These are phyloP conservation scores for Ammospiza caudacuta DNA, from an alignment of 2,113 vertebrate species.

Conservation along the genomic window DNA sequence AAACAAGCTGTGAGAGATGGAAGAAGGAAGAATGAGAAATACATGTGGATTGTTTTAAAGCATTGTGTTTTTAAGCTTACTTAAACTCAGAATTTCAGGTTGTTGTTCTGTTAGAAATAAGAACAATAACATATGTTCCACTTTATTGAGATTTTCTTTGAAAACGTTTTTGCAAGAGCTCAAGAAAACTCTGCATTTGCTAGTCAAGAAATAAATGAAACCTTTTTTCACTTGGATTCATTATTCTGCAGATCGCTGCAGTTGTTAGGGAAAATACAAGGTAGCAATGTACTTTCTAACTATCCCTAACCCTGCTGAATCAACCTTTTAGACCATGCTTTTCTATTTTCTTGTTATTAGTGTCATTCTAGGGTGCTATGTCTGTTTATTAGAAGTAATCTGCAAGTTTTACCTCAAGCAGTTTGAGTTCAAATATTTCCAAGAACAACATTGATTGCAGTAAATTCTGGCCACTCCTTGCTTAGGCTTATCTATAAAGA, in stretches of 20 bases:
- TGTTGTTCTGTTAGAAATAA: background rate
- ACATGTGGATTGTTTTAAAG: background rate
- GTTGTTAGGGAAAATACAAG: background rate
- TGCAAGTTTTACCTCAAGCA: background rate
- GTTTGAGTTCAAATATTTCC: background rate
- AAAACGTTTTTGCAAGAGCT: background rate
- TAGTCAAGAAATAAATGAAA: background rate
- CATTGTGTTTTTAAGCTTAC: background rate
- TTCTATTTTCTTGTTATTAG: background rate
- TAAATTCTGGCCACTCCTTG: background rate
- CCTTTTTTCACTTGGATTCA: background rate
- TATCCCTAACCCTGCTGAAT: background rate
- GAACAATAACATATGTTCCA: accelerated
- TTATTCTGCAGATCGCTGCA: background rate
- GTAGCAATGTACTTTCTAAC: background rate
- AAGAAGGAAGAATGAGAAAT: background rate
- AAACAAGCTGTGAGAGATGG: background rate
- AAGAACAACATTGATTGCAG: accelerated
- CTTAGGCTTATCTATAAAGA: background rate
- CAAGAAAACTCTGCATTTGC: background rate
- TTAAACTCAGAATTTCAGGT: background rate
- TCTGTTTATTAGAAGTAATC: background rate
- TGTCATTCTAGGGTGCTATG: background rate
- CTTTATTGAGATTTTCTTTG: background rate
- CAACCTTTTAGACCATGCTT: background rate